Evolutionary conservation across 2,888 invertebrate genomes (phyloP).

Genomic region (Malachius bipustulatus): DNA sequence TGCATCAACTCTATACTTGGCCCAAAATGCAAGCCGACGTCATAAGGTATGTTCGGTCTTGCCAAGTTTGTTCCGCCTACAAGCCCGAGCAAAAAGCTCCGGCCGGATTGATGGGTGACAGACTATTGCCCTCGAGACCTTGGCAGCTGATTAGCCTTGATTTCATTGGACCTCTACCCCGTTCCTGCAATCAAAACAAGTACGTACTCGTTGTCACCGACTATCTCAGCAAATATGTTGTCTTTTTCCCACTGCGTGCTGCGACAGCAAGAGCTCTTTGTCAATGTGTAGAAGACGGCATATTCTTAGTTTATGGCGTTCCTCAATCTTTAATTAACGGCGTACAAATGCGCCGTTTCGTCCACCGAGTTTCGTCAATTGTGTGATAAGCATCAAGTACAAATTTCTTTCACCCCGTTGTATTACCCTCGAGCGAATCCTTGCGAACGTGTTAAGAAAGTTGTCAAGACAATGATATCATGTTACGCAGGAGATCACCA

Average conservation of each 20-base stretch:
- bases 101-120: constrained; percentile 19
- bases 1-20: constrained; percentile 21
- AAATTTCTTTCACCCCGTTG: constrained; percentile 17
- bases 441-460: constrained; percentile 24
- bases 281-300: constrained; percentile 10
- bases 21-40: constrained; percentile 22
- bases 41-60: constrained; percentile 18
- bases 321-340: constrained; percentile 13
- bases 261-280: constrained; percentile 9
- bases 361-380: constrained; percentile 10
- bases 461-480: constrained; percentile 25
- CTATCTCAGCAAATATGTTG: constrained; percentile 18
- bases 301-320: constrained; percentile 14
- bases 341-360: constrained; percentile 14
- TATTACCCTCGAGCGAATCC: constrained; percentile 28
- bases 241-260: constrained; percentile 12
- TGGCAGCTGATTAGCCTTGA: constrained; percentile 18
- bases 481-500: constrained; percentile 22
- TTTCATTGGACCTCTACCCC: constrained; percentile 19
- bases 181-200: constrained; percentile 10
- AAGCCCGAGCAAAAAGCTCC: constrained; percentile 19
- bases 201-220: constrained; percentile 17
- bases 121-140: constrained; percentile 12
- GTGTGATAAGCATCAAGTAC: constrained; percentile 9
- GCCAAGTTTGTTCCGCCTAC: constrained; percentile 18